Conservation (phyloP, 1,140 invertebrate species). For the Listronotus oregonensis region DNA sequence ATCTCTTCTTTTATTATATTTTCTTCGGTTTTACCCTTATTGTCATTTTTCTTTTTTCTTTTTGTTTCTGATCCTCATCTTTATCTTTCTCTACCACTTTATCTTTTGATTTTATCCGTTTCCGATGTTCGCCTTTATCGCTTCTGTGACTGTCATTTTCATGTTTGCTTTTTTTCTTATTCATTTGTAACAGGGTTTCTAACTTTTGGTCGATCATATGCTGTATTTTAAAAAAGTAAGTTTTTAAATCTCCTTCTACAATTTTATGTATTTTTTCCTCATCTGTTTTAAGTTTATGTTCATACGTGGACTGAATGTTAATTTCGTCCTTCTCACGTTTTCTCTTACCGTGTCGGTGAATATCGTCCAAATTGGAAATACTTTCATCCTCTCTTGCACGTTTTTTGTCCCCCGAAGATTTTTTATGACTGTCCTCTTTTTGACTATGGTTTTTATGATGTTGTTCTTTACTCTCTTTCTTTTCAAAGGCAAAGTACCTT, state of each 20-base stretch:
- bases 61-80: background rate
- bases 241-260: conserved; percentile 34
- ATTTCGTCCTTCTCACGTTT: too few relatives aligned
- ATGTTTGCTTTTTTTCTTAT: background rate
- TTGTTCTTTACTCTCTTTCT: too few relatives aligned
- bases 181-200: conserved; percentile 21
- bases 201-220: conserved; percentile 35
- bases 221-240: conserved; percentile 38
- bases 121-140: background rate
- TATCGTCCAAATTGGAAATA: too few relatives aligned
- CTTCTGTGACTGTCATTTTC: background rate
- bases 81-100: background rate
- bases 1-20: conserved; percentile 15
- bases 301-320: too few relatives aligned
- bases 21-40: background rate
- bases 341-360: too few relatives aligned
- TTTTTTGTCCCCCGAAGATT: too few relatives aligned
- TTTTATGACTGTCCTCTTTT: too few relatives aligned
- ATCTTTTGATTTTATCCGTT: background rate
- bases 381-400: too few relatives aligned
- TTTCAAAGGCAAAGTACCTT: too few relatives aligned
- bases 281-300: conserved; percentile 1
- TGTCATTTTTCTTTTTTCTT: background rate
- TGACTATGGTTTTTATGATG: too few relatives aligned
- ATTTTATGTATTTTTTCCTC: conserved; percentile 27